A percentile compares a stretch with the other conserved stretches of the same genome.
Conservation (phyloP, 1,140 invertebrate genomes). For the Tetraneura akinire region DNA sequence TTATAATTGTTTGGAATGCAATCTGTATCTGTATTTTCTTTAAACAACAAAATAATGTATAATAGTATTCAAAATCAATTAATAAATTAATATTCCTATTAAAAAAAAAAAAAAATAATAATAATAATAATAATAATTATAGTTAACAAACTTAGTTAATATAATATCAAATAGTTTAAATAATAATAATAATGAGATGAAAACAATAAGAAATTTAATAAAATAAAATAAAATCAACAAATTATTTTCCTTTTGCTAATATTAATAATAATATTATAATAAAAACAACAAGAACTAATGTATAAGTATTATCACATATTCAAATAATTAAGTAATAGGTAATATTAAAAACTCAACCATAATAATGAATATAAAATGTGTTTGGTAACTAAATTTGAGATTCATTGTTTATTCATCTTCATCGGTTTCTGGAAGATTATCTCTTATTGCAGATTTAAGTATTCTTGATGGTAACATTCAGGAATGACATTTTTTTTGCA, state of each 20-base stretch:
- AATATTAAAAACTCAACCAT: not conserved
- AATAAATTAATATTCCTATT: not conserved
- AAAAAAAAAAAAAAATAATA: too few species aligned
- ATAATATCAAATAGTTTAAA: not conserved
- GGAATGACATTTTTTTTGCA: constrained; percentile 14
- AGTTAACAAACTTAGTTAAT: not conserved
- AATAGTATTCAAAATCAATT: not conserved
- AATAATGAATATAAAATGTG: not conserved
- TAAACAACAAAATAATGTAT: not conserved
- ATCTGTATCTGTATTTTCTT: not conserved
- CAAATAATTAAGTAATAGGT: constrained; percentile 23
- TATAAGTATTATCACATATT: constrained; percentile 6
- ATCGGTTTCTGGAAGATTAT: constrained; percentile 21
- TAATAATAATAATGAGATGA: not conserved
- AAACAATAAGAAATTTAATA: constrained; percentile 28
- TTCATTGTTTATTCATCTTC: constrained; percentile 8
- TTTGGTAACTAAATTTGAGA: constrained; percentile 7
- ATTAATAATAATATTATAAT: too few species aligned
- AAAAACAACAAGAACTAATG: constrained; percentile 26
- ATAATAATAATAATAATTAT: too few species aligned
- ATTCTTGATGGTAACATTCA: constrained; percentile 17
- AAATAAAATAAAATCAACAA: constrained; percentile 2
- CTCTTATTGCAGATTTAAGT: not conserved
- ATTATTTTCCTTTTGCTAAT: constrained; percentile 9
- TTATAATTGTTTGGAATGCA: constrained; percentile 4